Percentiles rank a stretch among this genome's conserved stretches.
Evolutionary conservation across 2,888 invertebrate genomes (phyloP).

Genomic region (Rosalia funebris): DNA sequence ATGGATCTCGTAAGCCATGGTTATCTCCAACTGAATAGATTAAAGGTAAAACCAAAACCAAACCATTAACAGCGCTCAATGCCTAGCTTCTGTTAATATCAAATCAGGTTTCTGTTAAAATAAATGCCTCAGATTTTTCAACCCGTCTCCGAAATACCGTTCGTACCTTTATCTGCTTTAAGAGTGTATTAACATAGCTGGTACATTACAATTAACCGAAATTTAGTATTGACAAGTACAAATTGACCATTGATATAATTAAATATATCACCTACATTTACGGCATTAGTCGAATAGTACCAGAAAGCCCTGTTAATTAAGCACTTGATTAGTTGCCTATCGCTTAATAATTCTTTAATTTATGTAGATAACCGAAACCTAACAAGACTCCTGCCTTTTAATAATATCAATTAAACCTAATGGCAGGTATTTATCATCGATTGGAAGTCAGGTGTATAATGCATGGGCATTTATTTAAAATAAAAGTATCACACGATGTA

Average conservation of each 20-base stretch:
- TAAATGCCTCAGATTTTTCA: not conserved
- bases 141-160: not conserved
- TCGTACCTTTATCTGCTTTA: not conserved
- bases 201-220: not conserved
- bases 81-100: not conserved
- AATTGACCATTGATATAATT: constrained; percentile 23
- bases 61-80: not conserved
- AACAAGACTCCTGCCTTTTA: constrained; percentile 26
- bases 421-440: constrained; percentile 19
- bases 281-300: constrained; percentile 20
- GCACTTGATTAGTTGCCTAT: constrained; percentile 25
- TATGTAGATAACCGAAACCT: constrained; percentile 25
- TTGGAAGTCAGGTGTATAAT: constrained; percentile 9
- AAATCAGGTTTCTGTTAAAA: constrained; percentile 1
- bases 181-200: constrained; percentile 5
- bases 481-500: constrained; percentile 11
- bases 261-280: constrained; percentile 28
- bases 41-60: not conserved
- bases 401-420: constrained; percentile 26
- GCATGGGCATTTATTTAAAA: constrained; percentile 8
- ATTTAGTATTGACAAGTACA: constrained; percentile 18
- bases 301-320: constrained; percentile 24
- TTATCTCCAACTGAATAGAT: no score
- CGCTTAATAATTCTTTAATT: constrained; percentile 25
- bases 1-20: no score